Evolutionary conservation across 2,797 vertebrate species (phyloP), one percentile per base, ranked within the genome.

Genomic region (Alosa sapidissima): DNA sequence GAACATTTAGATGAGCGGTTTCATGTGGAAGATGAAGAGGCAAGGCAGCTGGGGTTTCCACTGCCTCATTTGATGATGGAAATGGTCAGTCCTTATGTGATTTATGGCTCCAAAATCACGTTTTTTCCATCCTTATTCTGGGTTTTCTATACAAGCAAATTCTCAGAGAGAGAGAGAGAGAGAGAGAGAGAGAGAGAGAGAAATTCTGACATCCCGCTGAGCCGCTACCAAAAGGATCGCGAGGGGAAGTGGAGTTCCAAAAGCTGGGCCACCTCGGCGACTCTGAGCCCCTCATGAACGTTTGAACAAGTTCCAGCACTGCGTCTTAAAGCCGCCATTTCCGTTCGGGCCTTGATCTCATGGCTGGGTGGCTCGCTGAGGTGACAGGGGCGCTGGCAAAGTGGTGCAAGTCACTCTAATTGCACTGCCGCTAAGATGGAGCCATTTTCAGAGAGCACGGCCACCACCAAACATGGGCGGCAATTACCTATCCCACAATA

Each of bases 1-100:
- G 72, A 47, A 21, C 45, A 21, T 78, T 47, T 78, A 78, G 72
- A 47, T 13, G 28, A 72, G 28, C 11, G 89, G 75, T 83, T 86
- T 85, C 72, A 89, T 83, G 82, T 84, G 72, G 72, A 16, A 45
- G 41, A 45, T 45, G 36, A 5, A 36, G 36, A 3, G 5, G 72
- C 7, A 8, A 62, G 58, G 58, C 65, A 72, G 65, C 65, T 72
- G 28, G 33, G 65, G 28, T 36, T 36, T 72, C 65, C 65, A 11
- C 28, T 14, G 65, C 65, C 28, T 72, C 65, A 72, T 36, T 36
- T 72, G 28, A 41, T 72, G 33, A 72, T 72, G 65, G 65, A 41
- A 72, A 72, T 14, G 11, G 36, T 16, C 3, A 41, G 13, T 1
- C 65, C 33, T 10, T 65, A 11, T 13, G 60, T 21, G n/a, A 47